Evolutionary conservation across 2,888 invertebrate species (phyloP), one percentile per base, ranked within the genome.

Genomic region (Drosophila nr. fundita): DNA sequence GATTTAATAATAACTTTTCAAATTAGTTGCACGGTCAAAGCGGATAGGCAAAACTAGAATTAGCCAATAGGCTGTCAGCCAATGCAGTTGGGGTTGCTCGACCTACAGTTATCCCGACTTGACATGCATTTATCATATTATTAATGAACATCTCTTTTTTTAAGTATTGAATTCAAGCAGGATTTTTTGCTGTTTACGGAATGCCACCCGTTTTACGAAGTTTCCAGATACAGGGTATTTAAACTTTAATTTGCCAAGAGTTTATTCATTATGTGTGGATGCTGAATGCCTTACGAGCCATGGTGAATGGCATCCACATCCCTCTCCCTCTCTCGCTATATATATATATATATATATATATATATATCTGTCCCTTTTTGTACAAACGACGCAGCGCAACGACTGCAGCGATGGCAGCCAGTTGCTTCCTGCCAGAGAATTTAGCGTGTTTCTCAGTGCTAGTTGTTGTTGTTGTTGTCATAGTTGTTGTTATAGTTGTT

Each of bases 231-330:
- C 52, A 63, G 77, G 29, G 63, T 62, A 53, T 68, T n/a, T 32
- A 81, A 67, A 70, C 73, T 77, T 81, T 77, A 81, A 79, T 80
- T 73, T 73, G 67, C 78, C 69, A 77, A 67, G 73, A 73, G 78
- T 73, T 73, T 77, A 73, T 77, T 77, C 78, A 77, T 81, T 77
- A 80, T 72, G 68, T 76, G 62, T 72, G 71, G 57, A 53, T 70
- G 66, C 57, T 75, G 64, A 75, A 75, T 75, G 60, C 55, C 32
- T 42, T 53, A 40, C 59, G 63, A 68, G 75, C 63, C 29, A 63
- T 62, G 54, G 58, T 68, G 68, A 60, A 60, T 75, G n/a, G 63
- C 60, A 64, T 74, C 48, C 63, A 50, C 60, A 30, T 24, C 34
- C 45, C 53, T 21, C 49, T 8, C 49, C 71, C 60, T 68, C n/a